phyloP scores from a whole-genome alignment of 2,797 vertebrate species.

The Mus minutoides region DNA sequence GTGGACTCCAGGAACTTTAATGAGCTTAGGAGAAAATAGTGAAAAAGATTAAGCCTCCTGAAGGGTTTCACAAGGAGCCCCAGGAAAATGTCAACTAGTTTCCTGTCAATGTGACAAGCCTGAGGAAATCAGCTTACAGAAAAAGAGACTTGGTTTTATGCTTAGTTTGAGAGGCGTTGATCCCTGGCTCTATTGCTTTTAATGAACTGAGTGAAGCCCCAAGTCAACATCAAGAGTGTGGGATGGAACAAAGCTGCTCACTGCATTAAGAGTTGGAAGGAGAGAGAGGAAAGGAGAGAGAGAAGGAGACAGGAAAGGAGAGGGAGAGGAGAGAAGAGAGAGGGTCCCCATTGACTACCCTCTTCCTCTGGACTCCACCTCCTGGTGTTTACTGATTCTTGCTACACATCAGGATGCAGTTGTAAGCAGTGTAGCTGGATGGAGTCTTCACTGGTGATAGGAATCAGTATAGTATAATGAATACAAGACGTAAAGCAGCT shows the following conservation, averaged over 20 bases:
- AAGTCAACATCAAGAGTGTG: background rate
- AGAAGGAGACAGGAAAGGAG: background rate
- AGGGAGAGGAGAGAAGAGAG: background rate
- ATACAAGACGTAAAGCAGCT: background rate
- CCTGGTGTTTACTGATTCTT: background rate
- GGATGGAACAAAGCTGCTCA: no score
- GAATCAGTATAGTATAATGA: background rate
- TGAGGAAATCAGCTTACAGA: background rate
- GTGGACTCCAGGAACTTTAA: background rate
- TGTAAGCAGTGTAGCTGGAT: background rate
- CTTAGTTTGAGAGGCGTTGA: background rate
- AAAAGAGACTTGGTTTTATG: background rate
- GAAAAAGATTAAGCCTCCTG: background rate
- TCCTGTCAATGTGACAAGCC: background rate
- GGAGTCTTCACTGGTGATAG: background rate
- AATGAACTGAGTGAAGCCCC: background rate
- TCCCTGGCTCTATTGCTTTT: no score
- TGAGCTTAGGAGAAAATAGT: background rate
- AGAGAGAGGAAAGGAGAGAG: background rate
- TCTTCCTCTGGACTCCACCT: background rate
- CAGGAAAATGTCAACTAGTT: background rate
- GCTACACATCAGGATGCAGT: accelerated
- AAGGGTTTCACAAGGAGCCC: background rate
- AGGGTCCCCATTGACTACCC: background rate
- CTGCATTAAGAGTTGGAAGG: no score